Conservation (phyloP, 2,113 vertebrate genomes). For the Microtus montanus region DNA sequence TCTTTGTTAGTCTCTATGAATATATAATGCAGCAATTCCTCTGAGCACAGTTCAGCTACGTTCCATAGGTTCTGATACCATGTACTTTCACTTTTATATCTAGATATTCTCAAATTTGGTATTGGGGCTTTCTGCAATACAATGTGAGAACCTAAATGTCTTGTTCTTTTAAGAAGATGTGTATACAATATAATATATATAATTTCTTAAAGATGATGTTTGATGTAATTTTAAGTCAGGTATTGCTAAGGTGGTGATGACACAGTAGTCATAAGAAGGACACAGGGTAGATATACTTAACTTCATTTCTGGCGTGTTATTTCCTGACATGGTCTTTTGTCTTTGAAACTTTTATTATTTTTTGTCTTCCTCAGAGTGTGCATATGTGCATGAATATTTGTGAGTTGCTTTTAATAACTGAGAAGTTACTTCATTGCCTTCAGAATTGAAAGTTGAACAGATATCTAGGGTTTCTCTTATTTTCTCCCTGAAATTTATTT, state of each 20-base stretch:
- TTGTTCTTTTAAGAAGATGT: background rate
- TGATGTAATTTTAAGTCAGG: background rate
- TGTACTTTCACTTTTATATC: background rate
- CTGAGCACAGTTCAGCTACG: background rate
- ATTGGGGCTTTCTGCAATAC: background rate
- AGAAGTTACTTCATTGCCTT: background rate
- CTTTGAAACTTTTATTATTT: background rate
- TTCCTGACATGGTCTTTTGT: background rate
- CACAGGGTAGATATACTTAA: background rate
- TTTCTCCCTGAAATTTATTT: constrained; percentile 41
- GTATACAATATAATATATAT: background rate
- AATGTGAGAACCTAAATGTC: background rate
- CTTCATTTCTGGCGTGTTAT: background rate
- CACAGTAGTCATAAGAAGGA: background rate
- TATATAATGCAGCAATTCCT: background rate
- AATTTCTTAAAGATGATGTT: constrained; percentile 2
- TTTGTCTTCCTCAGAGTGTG: background rate
- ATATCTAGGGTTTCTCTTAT: constrained; percentile 26
- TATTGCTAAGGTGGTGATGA: background rate
- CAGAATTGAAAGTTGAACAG: background rate
- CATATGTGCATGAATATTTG: background rate
- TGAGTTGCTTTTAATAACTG: background rate
- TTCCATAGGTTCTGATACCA: background rate
- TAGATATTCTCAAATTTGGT: background rate
- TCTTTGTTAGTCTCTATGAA: background rate